Conservation (phyloP, 2,113 vertebrate genomes). For the Macroglossus sobrinus region DNA sequence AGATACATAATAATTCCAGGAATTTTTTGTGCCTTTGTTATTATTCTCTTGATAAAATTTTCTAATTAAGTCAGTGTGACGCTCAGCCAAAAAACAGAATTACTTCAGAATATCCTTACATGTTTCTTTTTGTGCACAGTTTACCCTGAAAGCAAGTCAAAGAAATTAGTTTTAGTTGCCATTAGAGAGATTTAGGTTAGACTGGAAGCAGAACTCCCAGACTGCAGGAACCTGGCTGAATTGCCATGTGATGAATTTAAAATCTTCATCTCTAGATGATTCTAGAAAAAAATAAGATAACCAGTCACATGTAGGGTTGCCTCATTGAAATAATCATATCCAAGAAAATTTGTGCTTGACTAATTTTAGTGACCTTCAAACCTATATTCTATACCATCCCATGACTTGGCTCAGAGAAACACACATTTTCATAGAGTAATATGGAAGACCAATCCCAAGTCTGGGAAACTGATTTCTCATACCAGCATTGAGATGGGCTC, state of each 20-base stretch:
- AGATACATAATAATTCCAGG: conserved; percentile 52
- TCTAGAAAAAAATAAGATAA: background rate
- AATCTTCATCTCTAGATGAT: conserved; percentile 29
- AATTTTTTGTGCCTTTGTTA: conserved; percentile 59
- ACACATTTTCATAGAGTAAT: background rate
- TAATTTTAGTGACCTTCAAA: background rate
- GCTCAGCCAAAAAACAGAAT: conserved; percentile 49
- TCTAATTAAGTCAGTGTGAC: conserved; percentile 59
- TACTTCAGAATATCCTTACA: conserved; percentile 47
- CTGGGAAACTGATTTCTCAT: background rate
- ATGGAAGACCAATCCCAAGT: background rate
- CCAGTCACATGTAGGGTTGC: background rate
- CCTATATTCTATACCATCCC: background rate
- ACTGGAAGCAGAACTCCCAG: background rate
- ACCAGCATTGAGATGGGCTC: background rate
- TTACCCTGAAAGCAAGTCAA: conserved; percentile 44
- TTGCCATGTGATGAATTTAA: background rate
- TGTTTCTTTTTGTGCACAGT: conserved; percentile 42
- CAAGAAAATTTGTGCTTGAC: background rate
- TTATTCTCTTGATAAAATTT: conserved; percentile 52
- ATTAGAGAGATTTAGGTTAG: background rate
- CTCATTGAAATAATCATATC: background rate
- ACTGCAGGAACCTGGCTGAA: background rate
- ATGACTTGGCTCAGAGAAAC: background rate
- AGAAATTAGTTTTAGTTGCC: conserved; percentile 42